Evolutionary conservation across 2,888 invertebrate species (phyloP), one percentile per base, ranked within the genome.

Genomic region (Parascotia fuliginaria): DNA sequence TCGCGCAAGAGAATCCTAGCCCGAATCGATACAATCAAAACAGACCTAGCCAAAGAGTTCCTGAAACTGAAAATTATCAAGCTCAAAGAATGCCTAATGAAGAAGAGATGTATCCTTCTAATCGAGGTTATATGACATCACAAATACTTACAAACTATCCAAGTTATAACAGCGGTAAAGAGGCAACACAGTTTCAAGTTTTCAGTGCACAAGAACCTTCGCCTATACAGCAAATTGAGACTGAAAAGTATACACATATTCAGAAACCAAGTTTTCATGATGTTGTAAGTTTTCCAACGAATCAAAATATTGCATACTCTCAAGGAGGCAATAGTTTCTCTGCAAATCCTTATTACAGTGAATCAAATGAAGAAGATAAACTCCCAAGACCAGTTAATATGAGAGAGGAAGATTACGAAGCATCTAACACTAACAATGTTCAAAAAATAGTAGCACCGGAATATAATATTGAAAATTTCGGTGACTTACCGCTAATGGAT

Each of bases 401-500:
- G 45, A 76, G 88, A 57, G 78, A 79, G 5, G 75, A 62, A 28
- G 85, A 89, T 29, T 80, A 71, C 33, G 82, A 81, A 7, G 67
- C 67, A 3, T 81, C 89, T 0, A 81, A 70, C 27, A 83, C 89
- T 0, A 82, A 87, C 55, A 83, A 89, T 29, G 81, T 85, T 0
- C 82, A 83, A 0, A 73, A 73, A 2, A 68, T 86, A 0, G 75
- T 82, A 0, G 78, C 77, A 14, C 56, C 79, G 2, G 76, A 80
- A 1, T 89, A 83, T 79, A 85, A 81, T 65, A 65, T 84, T 38
- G 86, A 86, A 56, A 85, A 74, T 60, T 85, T 91, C 11, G 89
- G 87, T 0, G 72, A 83, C 19, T 59, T 92, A 24, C 92, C 92
- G 0, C 55, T 92, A 1, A 90, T 89, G 89, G 80, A 85, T 37